Base-by-base conservation (phyloP, 2,888 invertebrate species). In the Phengaris alcon region DNA sequence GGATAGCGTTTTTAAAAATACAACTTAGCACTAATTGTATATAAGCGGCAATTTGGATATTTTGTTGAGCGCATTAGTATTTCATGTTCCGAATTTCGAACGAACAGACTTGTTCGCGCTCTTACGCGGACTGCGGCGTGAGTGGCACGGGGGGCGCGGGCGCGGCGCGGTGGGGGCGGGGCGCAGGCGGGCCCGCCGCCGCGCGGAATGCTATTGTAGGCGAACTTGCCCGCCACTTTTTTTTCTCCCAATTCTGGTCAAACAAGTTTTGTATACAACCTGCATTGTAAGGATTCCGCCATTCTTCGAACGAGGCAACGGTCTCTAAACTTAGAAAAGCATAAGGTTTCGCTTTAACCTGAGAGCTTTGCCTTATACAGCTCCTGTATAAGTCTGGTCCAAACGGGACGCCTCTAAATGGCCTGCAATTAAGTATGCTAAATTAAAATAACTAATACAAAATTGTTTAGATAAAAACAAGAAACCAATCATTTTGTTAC, bases 241-340 rank as follows among this genome's bases (percentile, higher is more conserved):
- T 72, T 84, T 89, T 91, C 88, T 89, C 89, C 89, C 86, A 85
- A 90, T 90, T 93, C 93, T 93, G 90, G 93, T 93, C 91, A 93
- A 93, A 93, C 93, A 90, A 93, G 93, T 93, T 93, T 90, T 83
- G 91, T 91, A 90, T 92, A 93, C 91, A 92, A 93, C 92, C 92
- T 90, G 93, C 93, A 92, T 93, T 91, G 89, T 91, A 90, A 90
- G 90, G 93, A 92, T 91, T 92, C 93, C 90, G 92, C 92, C 93
- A 91, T 92, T 91, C 91, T 90, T 87, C 84, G 86, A 88, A 87
- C 85, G 80, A 88, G 83, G 85, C 88, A 89, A 90, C 88, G 89
- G 88, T 90, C 88, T 88, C 87, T 87, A 88, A 90, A 87, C 86
- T 88, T 86, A 79, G 82, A 82, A 78, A 79, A 81, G 80, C 84